Base-by-base conservation (phyloP, 2,888 invertebrate species). In the Drosophila buzzatii region DNA sequence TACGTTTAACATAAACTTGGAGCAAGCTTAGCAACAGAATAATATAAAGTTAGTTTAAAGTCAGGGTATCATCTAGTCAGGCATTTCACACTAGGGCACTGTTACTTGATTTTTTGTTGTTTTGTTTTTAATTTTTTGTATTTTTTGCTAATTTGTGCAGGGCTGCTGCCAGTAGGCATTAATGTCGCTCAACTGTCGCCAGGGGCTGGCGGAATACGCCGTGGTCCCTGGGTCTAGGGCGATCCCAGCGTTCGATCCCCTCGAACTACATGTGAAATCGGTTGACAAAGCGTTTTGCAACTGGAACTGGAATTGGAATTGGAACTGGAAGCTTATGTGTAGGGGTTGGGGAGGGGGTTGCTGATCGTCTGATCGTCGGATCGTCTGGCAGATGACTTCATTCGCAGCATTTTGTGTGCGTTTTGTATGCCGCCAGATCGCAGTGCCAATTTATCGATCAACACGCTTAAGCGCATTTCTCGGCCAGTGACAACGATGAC, bases 381-480 rank as follows among this genome's bases (percentile, higher is more conserved):
- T 70, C 55, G 64, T 67, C 53, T 73, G 77, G 77, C 81, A 84
- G 81, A 85, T 85, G 85, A 85, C 85, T 85, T 85, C 85, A 85
- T 85, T 84, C 81, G 81, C 73, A 80, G 81, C 73, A 80, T 77
- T 82, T 82, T 82, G 84, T 82, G 84, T 83, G 66, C 84, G 78
- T 88, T 87, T 87, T 87, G 86, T 84, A 62, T 42, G 44, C 71
- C 55, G 49, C 47, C 47, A 53, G 45, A 58, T 65, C 76, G 66
- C 68, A 59, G 67, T 86, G 89, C 87, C 85, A 86, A 89, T 86
- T 86, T 89, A 89, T 86, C 88, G 86, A 89, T 86, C 88, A 88
- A 89, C 88, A 89, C 85, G 89, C 87, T 85, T 89, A 89, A 85
- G 87, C 89, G 89, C 85, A 89, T 89, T 88, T 88, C 83, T 78